These are phyloP conservation scores for Tribolium castaneum DNA, from an alignment of 1,140 invertebrate species.

Conservation along the genomic window DNA sequence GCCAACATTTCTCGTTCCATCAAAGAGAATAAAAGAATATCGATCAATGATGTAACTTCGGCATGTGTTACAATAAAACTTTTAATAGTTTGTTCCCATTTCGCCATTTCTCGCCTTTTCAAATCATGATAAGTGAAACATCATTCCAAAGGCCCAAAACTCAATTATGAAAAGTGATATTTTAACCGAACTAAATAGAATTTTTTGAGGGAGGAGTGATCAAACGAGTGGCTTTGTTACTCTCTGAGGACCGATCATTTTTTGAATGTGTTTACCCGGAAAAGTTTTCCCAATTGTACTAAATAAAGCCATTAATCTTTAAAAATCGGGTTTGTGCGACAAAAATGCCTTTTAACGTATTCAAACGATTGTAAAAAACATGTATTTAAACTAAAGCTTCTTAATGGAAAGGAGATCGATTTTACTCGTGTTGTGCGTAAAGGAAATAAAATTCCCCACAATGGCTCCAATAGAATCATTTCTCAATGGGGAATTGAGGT, in stretches of 20 bases:
- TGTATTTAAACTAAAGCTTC: slow-evolving; percentile 20
- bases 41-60: neutral
- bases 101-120: neutral
- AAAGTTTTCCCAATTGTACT: neutral
- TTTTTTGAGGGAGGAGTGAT: neutral
- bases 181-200: neutral
- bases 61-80: neutral
- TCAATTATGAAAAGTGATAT: neutral
- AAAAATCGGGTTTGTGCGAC: neutral
- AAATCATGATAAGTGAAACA: neutral
- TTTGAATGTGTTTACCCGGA: neutral
- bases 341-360: neutral
- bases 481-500: slow-evolving; percentile 4
- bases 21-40: neutral
- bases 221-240: neutral
- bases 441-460: slow-evolving; percentile 6
- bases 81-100: neutral
- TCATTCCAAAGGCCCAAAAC: neutral
- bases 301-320: neutral
- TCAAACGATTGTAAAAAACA: neutral
- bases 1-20: neutral
- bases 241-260: neutral
- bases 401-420: slow-evolving; percentile 13
- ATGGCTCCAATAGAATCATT: neutral
- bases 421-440: neutral